These are phyloP conservation scores for Camponotus vicinus DNA, from an alignment of 1,140 invertebrate genomes.

Conservation along the genomic window DNA sequence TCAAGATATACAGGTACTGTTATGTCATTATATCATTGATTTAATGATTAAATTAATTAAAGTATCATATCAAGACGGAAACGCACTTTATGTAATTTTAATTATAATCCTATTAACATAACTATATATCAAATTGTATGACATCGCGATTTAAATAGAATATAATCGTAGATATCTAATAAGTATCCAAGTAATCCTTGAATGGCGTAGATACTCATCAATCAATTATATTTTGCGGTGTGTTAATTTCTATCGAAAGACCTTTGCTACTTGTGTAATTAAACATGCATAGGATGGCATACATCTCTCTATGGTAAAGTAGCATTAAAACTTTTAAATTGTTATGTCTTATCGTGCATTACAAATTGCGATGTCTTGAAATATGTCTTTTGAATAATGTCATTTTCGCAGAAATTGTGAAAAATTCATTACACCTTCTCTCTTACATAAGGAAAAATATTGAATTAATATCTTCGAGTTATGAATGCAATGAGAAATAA, in stretches of 20 bases:
- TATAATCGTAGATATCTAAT: neutral
- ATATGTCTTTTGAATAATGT: constrained; percentile 24
- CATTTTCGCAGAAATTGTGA: neutral
- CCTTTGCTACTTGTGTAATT: constrained; percentile 27
- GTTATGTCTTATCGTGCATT: neutral
- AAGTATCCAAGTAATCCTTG: constrained; percentile 1
- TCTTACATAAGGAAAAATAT: neutral
- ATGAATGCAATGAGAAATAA: neutral
- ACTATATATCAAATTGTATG: neutral
- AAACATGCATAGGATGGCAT: constrained; percentile 27
- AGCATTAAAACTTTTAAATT: constrained; percentile 8
- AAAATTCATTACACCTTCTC: neutral
- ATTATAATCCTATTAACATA: neutral
- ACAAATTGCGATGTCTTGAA: neutral
- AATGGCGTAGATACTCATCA: neutral
- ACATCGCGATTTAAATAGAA: constrained; percentile 13
- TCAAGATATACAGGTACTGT: neutral
- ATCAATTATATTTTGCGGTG: constrained; percentile 29
- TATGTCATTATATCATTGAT: neutral
- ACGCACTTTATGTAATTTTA: neutral
- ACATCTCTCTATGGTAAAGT: constrained; percentile 4
- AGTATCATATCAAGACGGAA: neutral
- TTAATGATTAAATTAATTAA: no score
- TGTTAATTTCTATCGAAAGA: constrained; percentile 40
- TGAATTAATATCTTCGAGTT: neutral